These are phyloP conservation scores for Siniperca scherzeri DNA, from an alignment of 2,797 vertebrate genomes.

Conservation along the genomic window DNA sequence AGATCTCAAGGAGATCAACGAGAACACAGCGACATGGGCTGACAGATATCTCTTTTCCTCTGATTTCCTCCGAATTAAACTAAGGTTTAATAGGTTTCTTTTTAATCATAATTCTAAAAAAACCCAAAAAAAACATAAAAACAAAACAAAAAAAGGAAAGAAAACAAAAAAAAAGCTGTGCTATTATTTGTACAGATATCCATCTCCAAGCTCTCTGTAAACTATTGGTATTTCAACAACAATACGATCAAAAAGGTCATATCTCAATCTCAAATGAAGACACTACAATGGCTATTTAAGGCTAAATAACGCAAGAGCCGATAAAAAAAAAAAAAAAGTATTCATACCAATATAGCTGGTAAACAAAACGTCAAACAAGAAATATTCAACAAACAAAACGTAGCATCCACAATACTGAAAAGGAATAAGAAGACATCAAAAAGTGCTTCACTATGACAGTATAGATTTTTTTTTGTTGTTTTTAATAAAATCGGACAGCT, in stretches of 20 bases:
- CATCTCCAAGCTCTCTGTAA: conserved; percentile 81
- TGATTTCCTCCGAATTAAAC: conserved; percentile 69
- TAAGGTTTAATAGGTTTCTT: conserved; percentile 53
- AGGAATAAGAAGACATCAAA: conserved; percentile 74
- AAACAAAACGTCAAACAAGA: conserved; percentile 70
- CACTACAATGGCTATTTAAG: conserved; percentile 79
- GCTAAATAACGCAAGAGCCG: conserved; percentile 78
- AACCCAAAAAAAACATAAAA: not conserved
- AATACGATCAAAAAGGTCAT: conserved; percentile 54
- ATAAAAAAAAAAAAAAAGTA: conserved; percentile 66
- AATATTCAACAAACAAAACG: conserved; percentile 57
- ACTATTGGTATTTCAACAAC: conserved; percentile 71
- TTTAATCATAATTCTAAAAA: conserved; percentile 55
- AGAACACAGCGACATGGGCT: conserved; percentile 81
- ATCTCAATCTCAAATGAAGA: conserved; percentile 65
- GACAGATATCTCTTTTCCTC: conserved; percentile 74
- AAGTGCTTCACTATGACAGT: conserved; percentile 84
- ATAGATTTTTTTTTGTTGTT: conserved; percentile 40
- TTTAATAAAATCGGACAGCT: conserved; percentile 60
- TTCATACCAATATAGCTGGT: conserved; percentile 78
- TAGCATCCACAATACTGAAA: conserved; percentile 80
- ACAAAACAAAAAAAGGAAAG: not conserved
- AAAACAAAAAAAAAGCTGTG: conserved; percentile 25
- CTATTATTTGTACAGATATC: conserved; percentile 73
- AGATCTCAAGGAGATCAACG: conserved; percentile 94